Conservation (phyloP, 2,797 vertebrate genomes). For the Ptychadena robeensis region DNA sequence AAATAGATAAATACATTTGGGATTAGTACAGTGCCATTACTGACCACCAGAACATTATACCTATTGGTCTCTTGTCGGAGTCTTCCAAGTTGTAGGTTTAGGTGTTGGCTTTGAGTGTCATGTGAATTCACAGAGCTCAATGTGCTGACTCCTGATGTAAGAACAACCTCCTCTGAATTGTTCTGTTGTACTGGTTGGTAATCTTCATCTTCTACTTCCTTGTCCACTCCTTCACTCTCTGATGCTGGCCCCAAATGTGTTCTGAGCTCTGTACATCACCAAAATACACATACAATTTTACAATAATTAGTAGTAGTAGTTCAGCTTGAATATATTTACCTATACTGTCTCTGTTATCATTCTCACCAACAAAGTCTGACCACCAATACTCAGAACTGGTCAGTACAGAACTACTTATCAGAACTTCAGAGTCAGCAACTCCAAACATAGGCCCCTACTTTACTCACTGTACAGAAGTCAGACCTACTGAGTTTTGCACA, state of each 20-base stretch:
- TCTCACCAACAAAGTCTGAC: too few relatives aligned
- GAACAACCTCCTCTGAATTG: constrained; percentile 66
- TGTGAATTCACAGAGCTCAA: constrained; percentile 71
- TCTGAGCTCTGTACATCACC: constrained; percentile 78
- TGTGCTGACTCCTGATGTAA: constrained; percentile 65
- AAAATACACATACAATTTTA: constrained; percentile 1
- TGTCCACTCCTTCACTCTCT: constrained; percentile 84
- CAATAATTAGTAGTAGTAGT: too few relatives aligned
- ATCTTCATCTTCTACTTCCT: constrained; percentile 80
- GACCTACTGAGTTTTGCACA: too few relatives aligned
- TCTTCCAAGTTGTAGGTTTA: constrained; percentile 79
- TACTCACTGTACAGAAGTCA: too few relatives aligned
- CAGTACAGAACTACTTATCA: too few relatives aligned
- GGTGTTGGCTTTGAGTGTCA: constrained; percentile 76
- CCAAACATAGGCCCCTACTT: too few relatives aligned
- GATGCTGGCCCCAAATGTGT: constrained; percentile 86
- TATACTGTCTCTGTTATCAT: too few relatives aligned
- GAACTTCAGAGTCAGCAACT: too few relatives aligned
- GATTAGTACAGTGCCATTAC: not conserved
- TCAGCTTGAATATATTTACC: too few relatives aligned
- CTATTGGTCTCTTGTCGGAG: constrained; percentile 87
- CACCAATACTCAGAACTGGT: too few relatives aligned
- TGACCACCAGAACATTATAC: constrained; percentile 67
- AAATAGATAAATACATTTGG: too few relatives aligned
- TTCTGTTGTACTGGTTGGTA: constrained; percentile 70